Evolutionary conservation across 2,797 vertebrate species (phyloP).

Genomic region (Eleutherodactylus coqui): DNA sequence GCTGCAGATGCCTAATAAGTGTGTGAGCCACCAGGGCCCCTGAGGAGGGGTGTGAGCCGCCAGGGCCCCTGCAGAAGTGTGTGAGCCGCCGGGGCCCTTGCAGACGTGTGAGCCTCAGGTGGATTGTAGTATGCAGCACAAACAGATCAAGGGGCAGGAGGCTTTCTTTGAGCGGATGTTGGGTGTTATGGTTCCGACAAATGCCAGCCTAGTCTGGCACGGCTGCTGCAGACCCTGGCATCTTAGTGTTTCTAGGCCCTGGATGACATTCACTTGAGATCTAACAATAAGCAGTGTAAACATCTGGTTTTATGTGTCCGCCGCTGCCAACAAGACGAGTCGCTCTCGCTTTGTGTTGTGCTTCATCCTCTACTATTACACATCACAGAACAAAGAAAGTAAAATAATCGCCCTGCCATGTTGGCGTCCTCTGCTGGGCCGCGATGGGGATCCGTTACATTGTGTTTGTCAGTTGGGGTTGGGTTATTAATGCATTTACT

Average conservation of each 20-base stretch:
- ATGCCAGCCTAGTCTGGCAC: background rate
- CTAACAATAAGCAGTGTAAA: slow-evolving; percentile 2
- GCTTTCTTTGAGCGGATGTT: background rate
- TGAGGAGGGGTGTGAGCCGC: no score
- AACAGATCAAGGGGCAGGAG: background rate
- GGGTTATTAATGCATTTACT: background rate
- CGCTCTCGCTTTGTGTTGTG: slow-evolving; percentile 14
- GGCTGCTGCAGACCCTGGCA: background rate
- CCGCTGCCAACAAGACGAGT: background rate
- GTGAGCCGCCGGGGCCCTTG: no score
- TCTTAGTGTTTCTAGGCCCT: background rate
- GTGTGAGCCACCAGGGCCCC: no score
- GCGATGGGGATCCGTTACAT: background rate
- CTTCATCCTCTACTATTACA: slow-evolving; percentile 17
- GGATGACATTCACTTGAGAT: slow-evolving; percentile 12
- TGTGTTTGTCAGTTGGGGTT: slow-evolving; percentile 19
- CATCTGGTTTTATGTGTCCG: slow-evolving; percentile 30
- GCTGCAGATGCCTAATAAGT: no score
- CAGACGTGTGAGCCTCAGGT: no score
- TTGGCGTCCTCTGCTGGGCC: background rate
- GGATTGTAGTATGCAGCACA: no score
- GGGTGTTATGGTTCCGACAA: background rate
- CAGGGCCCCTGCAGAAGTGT: no score
- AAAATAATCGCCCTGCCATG: slow-evolving; percentile 11
- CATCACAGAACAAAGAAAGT: slow-evolving; percentile 52